phyloP scores from a whole-genome alignment of 2,113 vertebrate genomes.

The Ardeotis arabs region DNA sequence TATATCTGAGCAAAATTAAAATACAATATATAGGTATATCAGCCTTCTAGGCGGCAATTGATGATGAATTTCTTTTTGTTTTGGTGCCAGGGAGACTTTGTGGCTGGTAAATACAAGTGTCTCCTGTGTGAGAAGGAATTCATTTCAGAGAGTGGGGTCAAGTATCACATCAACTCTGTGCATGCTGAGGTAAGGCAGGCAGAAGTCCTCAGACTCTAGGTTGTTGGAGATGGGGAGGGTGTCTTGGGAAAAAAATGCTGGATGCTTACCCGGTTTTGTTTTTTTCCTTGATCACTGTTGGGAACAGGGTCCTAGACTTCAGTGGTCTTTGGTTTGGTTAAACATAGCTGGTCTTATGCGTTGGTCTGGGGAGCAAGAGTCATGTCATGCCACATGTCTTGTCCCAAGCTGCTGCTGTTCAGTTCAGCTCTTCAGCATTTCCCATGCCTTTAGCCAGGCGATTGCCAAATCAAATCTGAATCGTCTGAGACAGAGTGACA shows the following conservation, averaged over 20 bases:
- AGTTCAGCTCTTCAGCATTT: not conserved
- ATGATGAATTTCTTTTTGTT: not conserved
- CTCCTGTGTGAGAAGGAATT: conserved; percentile 94
- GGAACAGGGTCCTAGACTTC: not conserved
- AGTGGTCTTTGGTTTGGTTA: not conserved
- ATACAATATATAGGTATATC: not conserved
- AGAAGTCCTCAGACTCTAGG: not conserved
- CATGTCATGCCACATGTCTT: not conserved
- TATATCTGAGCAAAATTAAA: not conserved
- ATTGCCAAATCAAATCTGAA: not conserved
- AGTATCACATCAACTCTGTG: conserved; percentile 95
- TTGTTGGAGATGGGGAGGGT: not conserved
- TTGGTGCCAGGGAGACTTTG: conserved; percentile 86
- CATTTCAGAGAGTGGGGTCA: conserved; percentile 94
- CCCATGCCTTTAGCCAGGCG: not conserved
- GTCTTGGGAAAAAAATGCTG: not conserved
- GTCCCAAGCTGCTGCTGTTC: not conserved
- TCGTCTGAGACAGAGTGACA: not conserved
- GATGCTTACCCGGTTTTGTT: not conserved
- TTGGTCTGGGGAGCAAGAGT: not conserved
- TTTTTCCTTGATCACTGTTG: not conserved
- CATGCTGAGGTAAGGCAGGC: conserved; percentile 86
- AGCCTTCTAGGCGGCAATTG: not conserved
- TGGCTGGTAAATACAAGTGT: conserved; percentile 92
- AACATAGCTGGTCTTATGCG: fast-evolving